Base-by-base conservation (phyloP, 2,797 vertebrate genomes). In the Carduelis carduelis region DNA sequence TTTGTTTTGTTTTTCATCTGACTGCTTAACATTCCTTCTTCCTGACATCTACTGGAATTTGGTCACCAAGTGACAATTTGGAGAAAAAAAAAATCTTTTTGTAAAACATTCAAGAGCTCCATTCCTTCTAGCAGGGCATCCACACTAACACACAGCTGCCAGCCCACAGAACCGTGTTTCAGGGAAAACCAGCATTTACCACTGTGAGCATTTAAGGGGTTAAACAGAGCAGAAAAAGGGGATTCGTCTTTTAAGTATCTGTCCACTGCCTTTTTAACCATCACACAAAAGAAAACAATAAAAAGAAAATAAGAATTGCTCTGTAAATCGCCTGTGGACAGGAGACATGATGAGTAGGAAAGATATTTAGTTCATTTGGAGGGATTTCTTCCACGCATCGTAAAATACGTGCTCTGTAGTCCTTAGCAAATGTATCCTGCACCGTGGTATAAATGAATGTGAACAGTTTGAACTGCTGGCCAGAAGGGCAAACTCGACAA, bases 1-100 rank as follows among this genome's bases (percentile, higher is more conserved):
- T n/a, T 41, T 11, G 6, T 41, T 61, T 15, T 49, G 20, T 12
- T 81, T 96, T 81, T 57, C 56, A 52, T 82, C 70, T 53, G 52
- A 37, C 60, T 64, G 63, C 18, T 83, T 81, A 86, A 28, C 72
- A 76, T 94, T 94, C 49, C 59, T 93, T 69, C 55, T 64, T 92
- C 59, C 66, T 70, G 76, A 64, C 0, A 0, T 63, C 70, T 72
- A 39, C 34, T 34, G 60, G 34, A 83, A 70, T 59, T 90, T 55
- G 35, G 41, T 77, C 83, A 77, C 56, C 76, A 65, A 28, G 11
- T 26, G 63, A 24, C 11, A 32, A 32, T 78, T 83, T 35, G 14
- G 27, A 68, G 56, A 2, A 19, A 93, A 93, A 91, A 57, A 50
- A 63, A 55, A 56, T 14, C 1, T 39, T 59, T 78, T 46, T 77